Evolutionary conservation across 2,113 vertebrate genomes (phyloP).

Genomic region (Austrofundulus limnaeus): DNA sequence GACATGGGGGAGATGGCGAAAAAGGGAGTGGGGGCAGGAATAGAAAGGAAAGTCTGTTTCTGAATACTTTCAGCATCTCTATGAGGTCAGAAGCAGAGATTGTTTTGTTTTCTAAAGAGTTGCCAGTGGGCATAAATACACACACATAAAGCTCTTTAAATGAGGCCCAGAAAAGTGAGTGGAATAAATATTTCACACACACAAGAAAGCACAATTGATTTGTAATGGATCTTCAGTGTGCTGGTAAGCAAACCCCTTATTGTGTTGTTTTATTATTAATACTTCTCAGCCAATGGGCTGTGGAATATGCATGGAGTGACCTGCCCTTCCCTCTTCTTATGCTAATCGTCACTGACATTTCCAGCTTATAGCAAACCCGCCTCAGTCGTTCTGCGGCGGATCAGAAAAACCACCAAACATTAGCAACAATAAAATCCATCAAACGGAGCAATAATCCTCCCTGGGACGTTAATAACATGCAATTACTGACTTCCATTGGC

Average conservation of each 20-base stretch:
- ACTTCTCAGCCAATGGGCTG: conserved; percentile 60
- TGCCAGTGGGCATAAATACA: conserved; percentile 23
- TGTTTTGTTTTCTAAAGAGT: conserved; percentile 12
- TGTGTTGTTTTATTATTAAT: conserved; percentile 75
- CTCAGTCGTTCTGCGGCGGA: conserved; percentile 49
- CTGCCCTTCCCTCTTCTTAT: conserved; percentile 68
- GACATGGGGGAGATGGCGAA: conserved; percentile 56
- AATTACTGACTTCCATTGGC: conserved; percentile 33
- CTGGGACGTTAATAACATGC: conserved; percentile 22
- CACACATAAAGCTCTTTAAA: conserved; percentile 44
- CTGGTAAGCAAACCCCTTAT: conserved; percentile 40
- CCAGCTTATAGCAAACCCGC: conserved; percentile 25
- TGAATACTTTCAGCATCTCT: conserved; percentile 63
- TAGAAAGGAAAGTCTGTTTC: conserved; percentile 42
- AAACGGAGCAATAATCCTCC: conserved; percentile 44
- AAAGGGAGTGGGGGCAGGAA: conserved; percentile 46
- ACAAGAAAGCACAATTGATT: conserved; percentile 45
- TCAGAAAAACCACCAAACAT: conserved; percentile 59
- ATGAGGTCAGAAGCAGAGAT: conserved; percentile 57
- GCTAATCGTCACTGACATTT: conserved; percentile 78
- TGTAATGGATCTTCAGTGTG: conserved; percentile 46
- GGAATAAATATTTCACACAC: conserved; percentile 57
- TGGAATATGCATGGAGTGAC: conserved; percentile 69
- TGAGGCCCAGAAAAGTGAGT: conserved; percentile 45
- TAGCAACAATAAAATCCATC: conserved; percentile 52